Base-by-base conservation (phyloP, 1,140 invertebrate genomes). In the Helicorthomorpha holstii region DNA sequence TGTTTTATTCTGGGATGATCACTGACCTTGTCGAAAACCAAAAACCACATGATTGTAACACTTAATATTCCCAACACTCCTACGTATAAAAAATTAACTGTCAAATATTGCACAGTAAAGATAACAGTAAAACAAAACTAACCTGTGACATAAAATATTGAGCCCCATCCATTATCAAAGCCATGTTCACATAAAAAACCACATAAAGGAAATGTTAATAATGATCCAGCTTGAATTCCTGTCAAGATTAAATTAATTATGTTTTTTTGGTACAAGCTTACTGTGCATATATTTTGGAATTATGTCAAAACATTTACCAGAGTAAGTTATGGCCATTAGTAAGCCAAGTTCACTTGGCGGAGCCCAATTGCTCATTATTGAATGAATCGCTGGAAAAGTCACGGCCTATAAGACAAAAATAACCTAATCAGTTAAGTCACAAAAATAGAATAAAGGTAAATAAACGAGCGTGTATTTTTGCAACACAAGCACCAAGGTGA, bases 331-430 rank as follows among this genome's bases (percentile, higher is more conserved):
- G 27, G 64, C 60, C 27, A 67, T 61, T 16, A 70, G 53, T 3
- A 67, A 51, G 23, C 60, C 59, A 38, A 67, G 58, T 57, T 75
- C 74, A 34, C 64, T 50, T 19, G 70, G 67, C 21, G 71, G 72
- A 45, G 71, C 69, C 75, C 75, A 76, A 42, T 70, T 67, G 3
- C 66, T 64, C 66, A 71, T 73, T 21, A 76, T 62, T 3, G 70
- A 66, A 58, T 75, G 73, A 49, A 76, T 71, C 10, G 70, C 63
- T 12, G 75, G 74, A 56, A 75, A 70, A n/a, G 70, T 69, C 1
- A 73, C 67, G 27, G 74, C 75, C 71, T 75, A 54, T 12, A 58
- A n/a, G n/a, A n/a, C n/a, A n/a, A n/a, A n/a, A n/a, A n/a, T n/a
- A n/a, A n/a, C n/a, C n/a, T n/a, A n/a, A n/a, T n/a, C n/a, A n/a